Evolutionary conservation across 2,797 vertebrate genomes (phyloP).

Genomic region (Prionace glauca): DNA sequence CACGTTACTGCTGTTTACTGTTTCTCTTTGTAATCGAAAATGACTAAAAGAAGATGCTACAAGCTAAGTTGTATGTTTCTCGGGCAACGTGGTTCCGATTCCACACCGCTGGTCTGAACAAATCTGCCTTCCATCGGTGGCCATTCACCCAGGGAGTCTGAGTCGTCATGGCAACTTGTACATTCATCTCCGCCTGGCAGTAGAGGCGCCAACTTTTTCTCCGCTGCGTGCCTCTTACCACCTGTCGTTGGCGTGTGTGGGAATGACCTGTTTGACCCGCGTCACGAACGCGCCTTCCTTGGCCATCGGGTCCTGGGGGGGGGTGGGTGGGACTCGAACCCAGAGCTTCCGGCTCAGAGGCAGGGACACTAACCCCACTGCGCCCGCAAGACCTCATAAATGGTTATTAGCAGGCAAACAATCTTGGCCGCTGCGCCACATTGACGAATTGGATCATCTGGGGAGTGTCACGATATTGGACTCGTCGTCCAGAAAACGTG

Average conservation of each 20-base stretch:
- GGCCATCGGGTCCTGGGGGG: background rate
- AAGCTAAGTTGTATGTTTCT: background rate
- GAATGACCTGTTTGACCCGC: background rate
- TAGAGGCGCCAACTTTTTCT: background rate
- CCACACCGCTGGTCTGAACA: background rate
- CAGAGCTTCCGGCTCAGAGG: background rate
- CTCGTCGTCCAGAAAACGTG: background rate
- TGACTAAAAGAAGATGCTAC: background rate
- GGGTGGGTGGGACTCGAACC: background rate
- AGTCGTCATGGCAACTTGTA: background rate
- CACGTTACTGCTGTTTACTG: slow-evolving; percentile 29
- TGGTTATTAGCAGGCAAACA: background rate
- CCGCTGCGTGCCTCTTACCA: too few relatives aligned
- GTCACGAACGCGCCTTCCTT: background rate
- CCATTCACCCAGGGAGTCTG: background rate
- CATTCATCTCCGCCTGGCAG: too few relatives aligned
- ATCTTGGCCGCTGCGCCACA: background rate
- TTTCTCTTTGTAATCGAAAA: slow-evolving; percentile 14
- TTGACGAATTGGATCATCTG: background rate
- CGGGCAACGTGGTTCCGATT: background rate
- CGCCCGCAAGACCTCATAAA: background rate
- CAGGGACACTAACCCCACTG: background rate
- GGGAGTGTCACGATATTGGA: background rate
- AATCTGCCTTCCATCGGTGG: background rate
- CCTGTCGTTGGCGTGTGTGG: background rate